A percentile compares a stretch with the other conserved stretches of the same genome.
These are phyloP conservation scores for Hermetia illucens DNA, from an alignment of 1,140 invertebrate species.

Conservation along the genomic window DNA sequence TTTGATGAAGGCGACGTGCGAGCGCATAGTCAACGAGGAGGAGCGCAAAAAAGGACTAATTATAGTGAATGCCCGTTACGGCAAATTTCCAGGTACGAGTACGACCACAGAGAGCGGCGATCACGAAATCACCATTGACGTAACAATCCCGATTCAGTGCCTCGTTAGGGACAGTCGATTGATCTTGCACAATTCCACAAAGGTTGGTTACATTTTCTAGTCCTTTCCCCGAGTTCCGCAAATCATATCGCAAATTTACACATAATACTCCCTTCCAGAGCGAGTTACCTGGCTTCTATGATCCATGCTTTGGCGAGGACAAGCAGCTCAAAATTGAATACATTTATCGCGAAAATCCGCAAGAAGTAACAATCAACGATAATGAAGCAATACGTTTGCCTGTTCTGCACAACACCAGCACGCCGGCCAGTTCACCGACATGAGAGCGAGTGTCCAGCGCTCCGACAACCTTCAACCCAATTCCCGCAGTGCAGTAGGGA, in stretches of 20 bases:
- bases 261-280: conserved; percentile 41
- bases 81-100: conserved; percentile 38
- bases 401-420: no score
- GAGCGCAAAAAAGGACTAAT: conserved; percentile 66
- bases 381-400: conserved; percentile 66
- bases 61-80: conserved; percentile 75
- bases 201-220: conserved; percentile 43
- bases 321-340: conserved; percentile 83
- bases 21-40: conserved; percentile 60
- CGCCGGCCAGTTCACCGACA: no score
- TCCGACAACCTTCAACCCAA: no score
- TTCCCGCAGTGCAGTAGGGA: no score
- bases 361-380: conserved; percentile 70
- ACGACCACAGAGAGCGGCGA: conserved; percentile 22
- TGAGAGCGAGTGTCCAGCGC: no score
- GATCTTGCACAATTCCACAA: conserved; percentile 68
- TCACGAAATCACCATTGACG: conserved; percentile 56
- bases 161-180: conserved; percentile 83
- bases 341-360: conserved; percentile 59
- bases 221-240: neutral
- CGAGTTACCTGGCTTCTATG: conserved; percentile 91
- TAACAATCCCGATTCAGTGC: conserved; percentile 85
- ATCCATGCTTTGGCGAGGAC: conserved; percentile 85
- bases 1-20: conserved; percentile 74
- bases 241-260: neutral